Conservation (phyloP, 1,140 invertebrate species). For the Zeugodacus cucurbitae region DNA sequence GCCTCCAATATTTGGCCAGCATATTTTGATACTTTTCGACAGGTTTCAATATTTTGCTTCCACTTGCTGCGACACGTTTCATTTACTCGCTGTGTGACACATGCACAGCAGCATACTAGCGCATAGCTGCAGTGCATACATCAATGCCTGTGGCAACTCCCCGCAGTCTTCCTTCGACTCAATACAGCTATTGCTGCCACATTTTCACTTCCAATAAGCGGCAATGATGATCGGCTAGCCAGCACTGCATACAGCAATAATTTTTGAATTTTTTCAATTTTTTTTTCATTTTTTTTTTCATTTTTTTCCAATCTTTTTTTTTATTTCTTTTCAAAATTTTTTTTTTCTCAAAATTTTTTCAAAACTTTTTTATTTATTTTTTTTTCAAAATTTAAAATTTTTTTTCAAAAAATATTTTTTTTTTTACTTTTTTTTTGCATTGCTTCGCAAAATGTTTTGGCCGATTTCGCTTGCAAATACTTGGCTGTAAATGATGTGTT, state of each 20-base stretch:
- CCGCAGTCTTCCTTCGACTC: not conserved
- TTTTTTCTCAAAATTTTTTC: not conserved
- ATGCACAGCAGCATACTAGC: not conserved
- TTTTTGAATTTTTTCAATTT: not conserved
- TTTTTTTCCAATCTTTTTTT: not conserved
- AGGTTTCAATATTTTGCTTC: conserved; percentile 40
- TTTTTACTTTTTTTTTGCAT: not conserved
- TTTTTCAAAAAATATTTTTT: not conserved
- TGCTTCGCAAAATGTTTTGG: conserved; percentile 47
- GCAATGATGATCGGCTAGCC: not conserved
- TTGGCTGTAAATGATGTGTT: conserved; percentile 65
- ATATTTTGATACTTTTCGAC: conserved; percentile 33
- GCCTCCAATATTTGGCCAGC: not conserved
- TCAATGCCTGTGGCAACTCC: not conserved
- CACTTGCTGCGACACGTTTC: conserved; percentile 29
- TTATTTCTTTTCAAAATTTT: not conserved
- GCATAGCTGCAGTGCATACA: conserved; percentile 48
- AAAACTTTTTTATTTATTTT: not conserved
- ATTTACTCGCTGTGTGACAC: conserved; percentile 22
- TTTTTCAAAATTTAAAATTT: not conserved
- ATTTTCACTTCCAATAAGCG: conserved; percentile 4
- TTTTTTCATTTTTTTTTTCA: not conserved
- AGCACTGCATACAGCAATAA: not conserved
- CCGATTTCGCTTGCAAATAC: conserved; percentile 63
- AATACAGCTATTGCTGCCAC: not conserved